Percentiles rank a stretch among this genome's conserved stretches.
phyloP scores from a whole-genome alignment of 1,140 invertebrate species.

The Pachyrhynchus sulphureomaculatus region DNA sequence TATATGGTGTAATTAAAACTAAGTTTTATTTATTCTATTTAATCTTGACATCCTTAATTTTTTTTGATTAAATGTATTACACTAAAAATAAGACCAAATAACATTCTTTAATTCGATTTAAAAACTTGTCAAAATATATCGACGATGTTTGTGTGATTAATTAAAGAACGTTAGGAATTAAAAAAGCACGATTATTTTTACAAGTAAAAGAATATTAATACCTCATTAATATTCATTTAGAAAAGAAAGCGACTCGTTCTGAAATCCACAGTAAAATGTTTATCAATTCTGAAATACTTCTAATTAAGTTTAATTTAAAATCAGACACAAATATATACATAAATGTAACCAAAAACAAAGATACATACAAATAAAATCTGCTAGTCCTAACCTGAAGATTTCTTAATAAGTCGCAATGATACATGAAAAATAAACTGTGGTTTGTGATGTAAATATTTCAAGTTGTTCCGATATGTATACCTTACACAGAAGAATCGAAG shows the following conservation, averaged over 20 bases:
- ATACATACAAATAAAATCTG: conserved; percentile 18
- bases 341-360: conserved; percentile 10
- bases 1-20: conserved; percentile 19
- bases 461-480: conserved; percentile 48
- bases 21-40: conserved; percentile 9
- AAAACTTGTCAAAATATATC: not conserved
- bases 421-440: not conserved
- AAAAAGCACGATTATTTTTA: conserved; percentile 19
- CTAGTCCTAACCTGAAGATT: conserved; percentile 6
- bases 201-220: conserved; percentile 1
- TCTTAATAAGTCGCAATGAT: conserved; percentile 2
- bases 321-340: conserved; percentile 24
- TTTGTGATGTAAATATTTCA: conserved; percentile 43
- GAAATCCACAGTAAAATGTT: not conserved
- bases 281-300: not conserved
- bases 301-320: conserved; percentile 4
- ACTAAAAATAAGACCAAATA: conserved; percentile 18
- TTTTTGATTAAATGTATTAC: conserved; percentile 29
- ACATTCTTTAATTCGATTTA: conserved; percentile 13
- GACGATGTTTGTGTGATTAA: not conserved
- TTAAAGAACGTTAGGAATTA: not conserved
- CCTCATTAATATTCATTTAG: not conserved
- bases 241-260: not conserved
- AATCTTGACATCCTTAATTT: conserved; percentile 18
- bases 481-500: conserved; percentile 37